Evolutionary conservation across 2,113 vertebrate genomes (phyloP), one percentile per base, ranked within the genome.

Genomic region (Bufo gargarizans): DNA sequence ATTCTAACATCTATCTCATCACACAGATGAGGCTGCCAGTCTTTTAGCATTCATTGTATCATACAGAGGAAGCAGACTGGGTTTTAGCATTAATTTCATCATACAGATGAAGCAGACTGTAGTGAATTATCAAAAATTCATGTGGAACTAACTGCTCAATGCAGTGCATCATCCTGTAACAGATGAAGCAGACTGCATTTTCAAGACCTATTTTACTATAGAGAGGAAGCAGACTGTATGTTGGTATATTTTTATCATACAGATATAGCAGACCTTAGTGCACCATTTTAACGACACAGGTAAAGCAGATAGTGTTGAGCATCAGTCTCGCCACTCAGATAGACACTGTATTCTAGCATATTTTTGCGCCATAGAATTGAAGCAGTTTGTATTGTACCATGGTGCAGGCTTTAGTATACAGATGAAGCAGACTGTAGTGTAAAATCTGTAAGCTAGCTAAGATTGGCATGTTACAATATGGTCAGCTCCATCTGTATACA

Each of bases 81-180:
- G 11, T 6, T 58, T 4, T 53, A 53, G 56, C 56, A 6, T 58
- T 58, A 7, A 8, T 53, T 53, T 53, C 4, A 53, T 8, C 50
- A 2, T 58, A 58, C 56, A 6, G 11, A 58, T 58, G 11, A 58
- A 6, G 56, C 4, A 63, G 59, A 63, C 59, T 63, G 7, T 69
- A 69, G n/a, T n/a, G 65, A 33, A 69, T 33, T 22, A 69, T 69
- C 65, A 33, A 65, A 67, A 67, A 67, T 8, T 8, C n/a, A 8
- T 6, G 2, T 12, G n/a, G 16, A 3, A 0, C 2, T 12, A 22
- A 13, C 4, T n/a, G n/a, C n/a, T n/a, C n/a, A n/a, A n/a, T n/a
- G n/a, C n/a, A n/a, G n/a, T n/a, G n/a, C n/a, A n/a, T n/a, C n/a
- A n/a, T n/a, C n/a, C n/a, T n/a, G n/a, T n/a, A n/a, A n/a, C n/a